These are phyloP conservation scores for Apostichopus japonicus DNA, from an alignment of 35 echinoderm and acorn worm genomes.

Conservation along the genomic window DNA sequence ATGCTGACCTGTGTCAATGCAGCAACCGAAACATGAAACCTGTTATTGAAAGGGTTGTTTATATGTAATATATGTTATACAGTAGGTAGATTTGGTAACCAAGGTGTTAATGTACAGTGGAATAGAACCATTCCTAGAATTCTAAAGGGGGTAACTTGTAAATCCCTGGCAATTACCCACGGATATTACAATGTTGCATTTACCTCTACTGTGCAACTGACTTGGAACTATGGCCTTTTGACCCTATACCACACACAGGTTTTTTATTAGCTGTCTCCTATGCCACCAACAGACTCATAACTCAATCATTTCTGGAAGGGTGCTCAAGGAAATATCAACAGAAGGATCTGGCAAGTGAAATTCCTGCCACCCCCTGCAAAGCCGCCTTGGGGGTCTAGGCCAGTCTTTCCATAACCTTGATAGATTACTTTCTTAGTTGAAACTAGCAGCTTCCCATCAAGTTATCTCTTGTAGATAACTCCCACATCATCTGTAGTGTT, in stretches of 20 bases:
- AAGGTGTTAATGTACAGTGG: not conserved
- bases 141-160: slow-evolving; percentile 7
- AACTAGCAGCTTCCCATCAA: not conserved
- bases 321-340: slow-evolving; percentile 57
- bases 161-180: slow-evolving; percentile 11
- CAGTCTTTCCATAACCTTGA: slow-evolving; percentile 33
- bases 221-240: slow-evolving; percentile 20
- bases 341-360: slow-evolving; percentile 29
- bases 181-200: slow-evolving; percentile 38
- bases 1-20: not conserved
- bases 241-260: slow-evolving; percentile 55
- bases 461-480: too few species aligned
- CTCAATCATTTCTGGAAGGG: slow-evolving; percentile 53
- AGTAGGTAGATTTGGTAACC: not conserved
- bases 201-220: not conserved
- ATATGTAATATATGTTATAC: not conserved
- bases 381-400: slow-evolving; percentile 57
- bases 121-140: slow-evolving; percentile 26
- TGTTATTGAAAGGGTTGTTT: not conserved
- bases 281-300: slow-evolving; percentile 59
- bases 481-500: not conserved
- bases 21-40: not conserved
- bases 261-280: slow-evolving; percentile 31
- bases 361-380: slow-evolving; percentile 40
- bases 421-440: slow-evolving; percentile 11